Base-by-base conservation (phyloP, 2,888 invertebrate species). In the Dynastes hyllus region DNA sequence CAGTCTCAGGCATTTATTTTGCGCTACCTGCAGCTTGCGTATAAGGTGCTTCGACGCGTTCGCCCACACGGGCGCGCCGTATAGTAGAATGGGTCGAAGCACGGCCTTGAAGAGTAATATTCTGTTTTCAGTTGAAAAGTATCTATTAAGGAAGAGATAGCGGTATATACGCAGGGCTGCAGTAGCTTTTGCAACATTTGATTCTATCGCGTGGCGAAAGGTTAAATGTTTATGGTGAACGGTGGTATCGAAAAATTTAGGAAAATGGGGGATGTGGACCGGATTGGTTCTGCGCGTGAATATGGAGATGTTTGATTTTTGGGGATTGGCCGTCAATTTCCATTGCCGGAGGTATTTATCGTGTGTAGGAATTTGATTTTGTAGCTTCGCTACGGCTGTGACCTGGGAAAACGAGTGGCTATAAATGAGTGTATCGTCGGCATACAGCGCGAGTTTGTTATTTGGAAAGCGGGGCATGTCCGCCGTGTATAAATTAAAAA, bases 401-500 rank as follows among this genome's bases (percentile, higher is more conserved):
- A 22, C 0, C 0, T 22, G 16, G 16, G 16, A 22, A 22, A 22
- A 22, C 0, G 16, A 22, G 0, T 22, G 16, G 16, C 16, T 22
- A 22, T 22, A 22, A 22, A 22, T 22, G 16, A 22, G 16, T 0
- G 16, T 22, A 22, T 22, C 16, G 16, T 22, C 16, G 16, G 16
- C 16, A 22, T 32, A 4, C 9, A 2, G 32, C 2, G 2, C 16
- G 37, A 29, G 2, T 6, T n/a, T 2, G 6, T 37, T 9, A 0
- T 32, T 9, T 1, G 66, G n/a, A 66, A 66, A 66, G n/a, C 32
- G 32, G 37, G 29, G 65, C 9, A 9, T 3, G 32, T 32, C 16
- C 16, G 16, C 16, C 16, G 16, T 22, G 32, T 82, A 85, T 3
- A 83, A 8, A 32, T 67, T 80, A 73, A 81, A 86, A 0, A 85